Evolutionary conservation across 2,797 vertebrate genomes (phyloP).

Genomic region (Heterohyrax brucei): DNA sequence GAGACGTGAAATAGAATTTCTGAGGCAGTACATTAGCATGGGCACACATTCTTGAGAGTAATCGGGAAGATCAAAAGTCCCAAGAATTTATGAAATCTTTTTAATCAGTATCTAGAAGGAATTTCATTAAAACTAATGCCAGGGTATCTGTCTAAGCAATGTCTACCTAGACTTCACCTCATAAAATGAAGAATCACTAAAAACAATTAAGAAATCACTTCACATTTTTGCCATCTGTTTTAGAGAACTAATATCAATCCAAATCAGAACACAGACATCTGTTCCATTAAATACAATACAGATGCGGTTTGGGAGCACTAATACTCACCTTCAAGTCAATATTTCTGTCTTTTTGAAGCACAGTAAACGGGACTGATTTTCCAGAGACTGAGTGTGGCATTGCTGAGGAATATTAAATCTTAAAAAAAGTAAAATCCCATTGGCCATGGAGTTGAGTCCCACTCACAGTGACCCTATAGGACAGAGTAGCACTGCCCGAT

Average conservation of each 20-base stretch:
- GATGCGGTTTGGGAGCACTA: not conserved
- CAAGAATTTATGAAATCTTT: constrained; percentile 76
- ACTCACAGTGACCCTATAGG: too few species aligned
- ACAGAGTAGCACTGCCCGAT: too few species aligned
- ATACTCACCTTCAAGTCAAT: not conserved
- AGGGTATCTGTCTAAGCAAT: constrained; percentile 39
- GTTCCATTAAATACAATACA: not conserved
- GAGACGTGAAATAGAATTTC: constrained; percentile 68
- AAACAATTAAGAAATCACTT: not conserved
- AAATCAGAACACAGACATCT: not conserved
- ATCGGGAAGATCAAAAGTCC: constrained; percentile 74
- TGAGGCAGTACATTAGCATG: constrained; percentile 43
- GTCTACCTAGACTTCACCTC: not conserved
- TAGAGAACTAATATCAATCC: not conserved
- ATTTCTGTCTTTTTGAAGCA: not conserved
- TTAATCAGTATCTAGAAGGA: constrained; percentile 69
- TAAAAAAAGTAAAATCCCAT: too few species aligned
- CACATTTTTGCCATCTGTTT: not conserved
- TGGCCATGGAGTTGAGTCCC: too few species aligned
- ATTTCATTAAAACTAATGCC: constrained; percentile 58
- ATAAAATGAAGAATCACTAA: not conserved
- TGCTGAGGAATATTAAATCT: not conserved
- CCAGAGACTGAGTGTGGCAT: too few species aligned
- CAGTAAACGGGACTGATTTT: not conserved
- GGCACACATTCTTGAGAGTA: not conserved